Conservation (phyloP, 2,888 invertebrate genomes). For the Zonitis immaculata region DNA sequence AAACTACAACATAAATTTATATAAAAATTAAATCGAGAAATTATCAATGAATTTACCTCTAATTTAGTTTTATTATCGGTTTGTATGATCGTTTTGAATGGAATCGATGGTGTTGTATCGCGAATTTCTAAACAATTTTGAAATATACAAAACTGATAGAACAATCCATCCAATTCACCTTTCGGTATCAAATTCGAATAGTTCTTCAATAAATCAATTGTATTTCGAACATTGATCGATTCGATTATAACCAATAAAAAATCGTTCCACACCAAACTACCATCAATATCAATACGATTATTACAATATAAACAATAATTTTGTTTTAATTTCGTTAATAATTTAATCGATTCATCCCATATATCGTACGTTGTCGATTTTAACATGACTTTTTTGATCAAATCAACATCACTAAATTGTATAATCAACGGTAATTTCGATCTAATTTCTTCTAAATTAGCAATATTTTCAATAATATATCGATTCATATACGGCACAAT, state of each 20-base stretch:
- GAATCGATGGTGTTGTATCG: slow-evolving; percentile 18
- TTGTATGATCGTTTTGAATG: background rate
- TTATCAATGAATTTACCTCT: background rate
- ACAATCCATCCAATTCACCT: slow-evolving; percentile 58
- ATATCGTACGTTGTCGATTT: slow-evolving; percentile 56
- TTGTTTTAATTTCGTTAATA: slow-evolving; percentile 55
- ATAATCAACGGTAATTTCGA: slow-evolving; percentile 55
- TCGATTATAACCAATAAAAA: slow-evolving; percentile 58
- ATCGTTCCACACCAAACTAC: slow-evolving; percentile 57
- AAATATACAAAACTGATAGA: slow-evolving; percentile 56
- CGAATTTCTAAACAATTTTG: slow-evolving; percentile 46
- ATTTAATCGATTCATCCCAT: slow-evolving; percentile 56
- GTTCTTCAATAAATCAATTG: slow-evolving; percentile 55
- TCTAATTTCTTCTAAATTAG: slow-evolving; percentile 51
- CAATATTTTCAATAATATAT: slow-evolving; percentile 51
- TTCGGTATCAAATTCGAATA: slow-evolving; percentile 54
- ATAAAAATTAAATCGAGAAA: slow-evolving; percentile 35
- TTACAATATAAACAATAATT: slow-evolving; percentile 62
- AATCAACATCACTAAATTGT: slow-evolving; percentile 56
- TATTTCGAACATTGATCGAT: slow-evolving; percentile 56
- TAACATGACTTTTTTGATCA: slow-evolving; percentile 54
- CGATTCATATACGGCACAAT: slow-evolving; percentile 62
- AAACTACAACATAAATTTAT: slow-evolving; percentile 43
- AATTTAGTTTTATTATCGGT: background rate
- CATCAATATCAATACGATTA: slow-evolving; percentile 49